Evolutionary conservation across 2,888 invertebrate genomes (phyloP).

Genomic region (Camponotus fellah): DNA sequence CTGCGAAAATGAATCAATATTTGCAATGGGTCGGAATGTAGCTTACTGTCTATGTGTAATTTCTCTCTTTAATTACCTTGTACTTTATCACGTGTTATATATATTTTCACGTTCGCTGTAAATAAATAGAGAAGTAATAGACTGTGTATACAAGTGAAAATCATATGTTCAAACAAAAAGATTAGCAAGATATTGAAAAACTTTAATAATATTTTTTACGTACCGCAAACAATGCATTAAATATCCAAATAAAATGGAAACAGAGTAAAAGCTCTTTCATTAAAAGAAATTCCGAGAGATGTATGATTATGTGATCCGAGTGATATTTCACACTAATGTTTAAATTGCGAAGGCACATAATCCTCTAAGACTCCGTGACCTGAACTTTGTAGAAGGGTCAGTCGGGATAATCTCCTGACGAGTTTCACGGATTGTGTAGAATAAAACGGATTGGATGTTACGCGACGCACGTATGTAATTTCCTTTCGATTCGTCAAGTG

Average conservation of each 20-base stretch:
- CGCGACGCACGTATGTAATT: conserved; percentile 12
- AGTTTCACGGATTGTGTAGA: conserved; percentile 38
- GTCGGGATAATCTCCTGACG: conserved; percentile 30
- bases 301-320: not conserved
- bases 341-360: conserved; percentile 40
- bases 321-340: conserved; percentile 43
- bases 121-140: not conserved
- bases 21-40: conserved; percentile 24
- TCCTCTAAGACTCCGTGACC: conserved; percentile 38
- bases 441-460: conserved; percentile 18
- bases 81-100: conserved; percentile 8
- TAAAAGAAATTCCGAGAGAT: conserved; percentile 33
- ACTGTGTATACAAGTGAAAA: too few relatives aligned
- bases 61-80: conserved; percentile 12
- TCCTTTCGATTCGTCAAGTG: conserved; percentile 21
- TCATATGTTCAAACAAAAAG: too few relatives aligned
- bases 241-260: not conserved
- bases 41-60: conserved; percentile 9
- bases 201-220: not conserved
- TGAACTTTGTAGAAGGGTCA: conserved; percentile 38
- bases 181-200: not conserved
- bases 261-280: not conserved
- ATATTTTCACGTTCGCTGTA: not conserved
- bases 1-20: conserved; percentile 26
- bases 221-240: not conserved